A percentile compares a stretch with the other conserved stretches of the same genome.
These are phyloP conservation scores for Platichthys flesus DNA, from an alignment of 2,113 vertebrate genomes.

Conservation along the genomic window DNA sequence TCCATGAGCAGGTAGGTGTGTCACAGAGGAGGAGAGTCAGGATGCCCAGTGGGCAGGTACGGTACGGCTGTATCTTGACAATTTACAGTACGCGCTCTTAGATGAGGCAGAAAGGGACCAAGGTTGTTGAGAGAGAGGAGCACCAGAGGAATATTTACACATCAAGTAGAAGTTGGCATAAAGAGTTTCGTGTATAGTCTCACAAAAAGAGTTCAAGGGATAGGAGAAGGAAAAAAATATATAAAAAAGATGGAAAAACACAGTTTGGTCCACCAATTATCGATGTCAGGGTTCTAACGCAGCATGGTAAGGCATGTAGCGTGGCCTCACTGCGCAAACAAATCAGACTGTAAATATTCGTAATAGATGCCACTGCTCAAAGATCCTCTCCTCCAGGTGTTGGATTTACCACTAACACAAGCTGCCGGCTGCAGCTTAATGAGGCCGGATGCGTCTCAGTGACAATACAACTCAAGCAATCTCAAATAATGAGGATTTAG, in stretches of 20 bases:
- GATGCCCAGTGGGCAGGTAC: slow-evolving; percentile 1
- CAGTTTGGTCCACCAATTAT: not conserved
- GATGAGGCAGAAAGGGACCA: not conserved
- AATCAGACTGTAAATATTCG: not conserved
- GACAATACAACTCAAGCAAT: not conserved
- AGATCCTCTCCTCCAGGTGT: not conserved
- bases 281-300: not conserved
- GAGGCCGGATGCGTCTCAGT: not conserved
- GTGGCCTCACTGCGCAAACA: too few species aligned
- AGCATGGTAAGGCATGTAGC: not conserved
- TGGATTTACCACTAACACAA: not conserved
- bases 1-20: not conserved
- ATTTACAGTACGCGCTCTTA: not conserved
- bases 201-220: not conserved
- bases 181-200: not conserved
- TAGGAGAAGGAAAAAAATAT: not conserved
- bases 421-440: not conserved
- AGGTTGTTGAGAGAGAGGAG: not conserved
- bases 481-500: not conserved
- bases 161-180: not conserved
- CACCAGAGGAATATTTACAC: not conserved
- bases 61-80: not conserved
- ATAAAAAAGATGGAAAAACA: not conserved
- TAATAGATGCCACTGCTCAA: not conserved
- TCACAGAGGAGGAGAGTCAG: not conserved